These are phyloP conservation scores for Anolis carolinensis DNA, from an alignment of 2,113 vertebrate genomes.

Conservation along the genomic window DNA sequence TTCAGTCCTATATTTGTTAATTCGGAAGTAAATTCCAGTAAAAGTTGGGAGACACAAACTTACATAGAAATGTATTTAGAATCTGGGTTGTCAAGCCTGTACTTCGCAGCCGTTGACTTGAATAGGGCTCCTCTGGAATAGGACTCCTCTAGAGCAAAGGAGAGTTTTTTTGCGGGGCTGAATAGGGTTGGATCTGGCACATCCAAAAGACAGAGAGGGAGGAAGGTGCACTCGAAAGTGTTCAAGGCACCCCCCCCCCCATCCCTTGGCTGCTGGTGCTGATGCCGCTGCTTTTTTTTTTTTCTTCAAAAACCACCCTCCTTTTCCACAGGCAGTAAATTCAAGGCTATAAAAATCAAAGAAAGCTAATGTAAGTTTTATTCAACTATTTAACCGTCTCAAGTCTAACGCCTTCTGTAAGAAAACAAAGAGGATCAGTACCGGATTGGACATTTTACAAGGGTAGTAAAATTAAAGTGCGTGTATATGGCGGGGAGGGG, in stretches of 20 bases:
- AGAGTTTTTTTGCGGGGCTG: neutral
- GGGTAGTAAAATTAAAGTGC: conserved; percentile 66
- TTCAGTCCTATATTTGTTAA: neutral
- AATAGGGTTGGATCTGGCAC: neutral
- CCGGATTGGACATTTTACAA: conserved; percentile 57
- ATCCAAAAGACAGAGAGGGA: neutral
- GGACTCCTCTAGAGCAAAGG: neutral
- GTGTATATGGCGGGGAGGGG: conserved; percentile 35
- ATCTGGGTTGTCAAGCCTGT: neutral
- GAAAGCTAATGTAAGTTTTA: conserved; percentile 82
- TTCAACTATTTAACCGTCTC: conserved; percentile 80
- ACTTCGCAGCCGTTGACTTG: neutral
- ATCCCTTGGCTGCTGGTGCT: neutral
- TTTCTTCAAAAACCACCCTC: conserved; percentile 25
- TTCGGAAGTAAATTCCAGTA: conserved; percentile 6
- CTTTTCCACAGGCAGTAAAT: conserved; percentile 82
- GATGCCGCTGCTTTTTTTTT: neutral
- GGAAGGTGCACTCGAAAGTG: neutral
- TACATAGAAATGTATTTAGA: neutral
- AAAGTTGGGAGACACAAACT: neutral
- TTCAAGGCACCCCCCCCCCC: conserved; percentile 13
- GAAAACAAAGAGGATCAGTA: conserved; percentile 62
- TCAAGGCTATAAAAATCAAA: conserved; percentile 83
- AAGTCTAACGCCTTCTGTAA: conserved; percentile 71
- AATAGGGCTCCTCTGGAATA: neutral